Conservation (phyloP, 2,888 invertebrate species). For the Synergus gifuensis region DNA sequence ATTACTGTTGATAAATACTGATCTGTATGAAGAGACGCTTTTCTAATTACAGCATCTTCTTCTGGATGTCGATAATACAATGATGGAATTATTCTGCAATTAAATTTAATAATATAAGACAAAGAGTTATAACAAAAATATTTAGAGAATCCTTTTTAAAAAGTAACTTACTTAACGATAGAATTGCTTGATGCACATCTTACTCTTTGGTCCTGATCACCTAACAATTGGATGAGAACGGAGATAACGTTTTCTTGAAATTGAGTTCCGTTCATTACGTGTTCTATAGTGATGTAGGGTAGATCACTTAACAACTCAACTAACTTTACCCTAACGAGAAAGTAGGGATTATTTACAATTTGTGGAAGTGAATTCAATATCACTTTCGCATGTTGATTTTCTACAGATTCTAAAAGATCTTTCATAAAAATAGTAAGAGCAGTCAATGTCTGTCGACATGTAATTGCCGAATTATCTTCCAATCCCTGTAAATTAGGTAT, state of each 20-base stretch:
- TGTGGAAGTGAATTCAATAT: conserved; percentile 82
- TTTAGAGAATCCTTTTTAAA: not conserved
- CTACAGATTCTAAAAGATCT: conserved; percentile 82
- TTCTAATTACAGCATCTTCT: conserved; percentile 80
- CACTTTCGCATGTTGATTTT: conserved; percentile 80
- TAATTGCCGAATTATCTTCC: conserved; percentile 86
- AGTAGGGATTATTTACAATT: conserved; percentile 87
- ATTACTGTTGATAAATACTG: conserved; percentile 68
- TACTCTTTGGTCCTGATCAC: conserved; percentile 89
- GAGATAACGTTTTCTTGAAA: conserved; percentile 82
- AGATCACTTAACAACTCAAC: conserved; percentile 82
- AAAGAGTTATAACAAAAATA: not conserved
- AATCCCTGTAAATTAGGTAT: conserved; percentile 81
- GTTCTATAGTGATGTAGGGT: conserved; percentile 81
- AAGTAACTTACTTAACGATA: conserved; percentile 81
- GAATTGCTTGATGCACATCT: conserved; percentile 85
- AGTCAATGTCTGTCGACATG: conserved; percentile 85
- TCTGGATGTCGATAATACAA: conserved; percentile 78
- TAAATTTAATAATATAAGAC: not conserved
- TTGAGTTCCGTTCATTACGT: conserved; percentile 78
- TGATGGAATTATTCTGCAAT: conserved; percentile 77
- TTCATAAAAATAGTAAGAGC: conserved; percentile 82
- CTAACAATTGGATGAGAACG: conserved; percentile 83
- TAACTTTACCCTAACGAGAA: conserved; percentile 90
- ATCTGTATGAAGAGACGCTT: conserved; percentile 77